A percentile compares a stretch with the other conserved stretches of the same genome.
phyloP scores from a whole-genome alignment of 1,140 invertebrate genomes.

The Drosophila subpulchrella region DNA sequence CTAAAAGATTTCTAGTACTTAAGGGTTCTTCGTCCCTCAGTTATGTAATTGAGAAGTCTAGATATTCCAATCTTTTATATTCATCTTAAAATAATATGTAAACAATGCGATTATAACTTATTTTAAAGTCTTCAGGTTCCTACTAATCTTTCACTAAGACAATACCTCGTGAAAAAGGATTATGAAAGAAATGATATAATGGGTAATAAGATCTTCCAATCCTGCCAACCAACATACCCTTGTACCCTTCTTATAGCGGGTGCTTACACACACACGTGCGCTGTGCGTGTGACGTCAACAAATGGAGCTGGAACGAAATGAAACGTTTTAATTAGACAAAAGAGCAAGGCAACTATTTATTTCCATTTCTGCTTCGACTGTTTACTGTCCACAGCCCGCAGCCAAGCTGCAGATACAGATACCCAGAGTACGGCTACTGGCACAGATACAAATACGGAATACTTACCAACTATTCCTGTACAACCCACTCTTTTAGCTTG shows the following conservation, averaged over 20 bases:
- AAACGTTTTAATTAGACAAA: constrained; percentile 80
- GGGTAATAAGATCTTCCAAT: not conserved
- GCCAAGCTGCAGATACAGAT: constrained; percentile 34
- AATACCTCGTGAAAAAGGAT: too few relatives aligned
- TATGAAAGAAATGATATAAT: not conserved
- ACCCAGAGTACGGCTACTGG: constrained; percentile 20
- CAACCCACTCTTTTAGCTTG: constrained; percentile 10
- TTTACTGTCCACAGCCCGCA: constrained; percentile 43
- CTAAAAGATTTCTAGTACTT: constrained; percentile 6
- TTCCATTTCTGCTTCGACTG: constrained; percentile 64
- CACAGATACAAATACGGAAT: constrained; percentile 17
- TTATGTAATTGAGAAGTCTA: too few relatives aligned
- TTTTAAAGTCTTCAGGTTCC: too few relatives aligned
- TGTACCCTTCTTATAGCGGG: not conserved
- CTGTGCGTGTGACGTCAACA: constrained; percentile 60
- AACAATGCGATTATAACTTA: too few relatives aligned
- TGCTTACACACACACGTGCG: constrained; percentile 12
- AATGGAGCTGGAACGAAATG: constrained; percentile 63
- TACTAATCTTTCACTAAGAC: too few relatives aligned
- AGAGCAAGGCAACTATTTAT: constrained; percentile 80
- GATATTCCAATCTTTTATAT: too few relatives aligned
- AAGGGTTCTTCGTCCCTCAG: not conserved
- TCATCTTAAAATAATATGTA: too few relatives aligned
- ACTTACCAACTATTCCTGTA: constrained; percentile 25
- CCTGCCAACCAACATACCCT: not conserved